phyloP scores from a whole-genome alignment of 1,140 invertebrate species.

The Drosophila subobscura region DNA sequence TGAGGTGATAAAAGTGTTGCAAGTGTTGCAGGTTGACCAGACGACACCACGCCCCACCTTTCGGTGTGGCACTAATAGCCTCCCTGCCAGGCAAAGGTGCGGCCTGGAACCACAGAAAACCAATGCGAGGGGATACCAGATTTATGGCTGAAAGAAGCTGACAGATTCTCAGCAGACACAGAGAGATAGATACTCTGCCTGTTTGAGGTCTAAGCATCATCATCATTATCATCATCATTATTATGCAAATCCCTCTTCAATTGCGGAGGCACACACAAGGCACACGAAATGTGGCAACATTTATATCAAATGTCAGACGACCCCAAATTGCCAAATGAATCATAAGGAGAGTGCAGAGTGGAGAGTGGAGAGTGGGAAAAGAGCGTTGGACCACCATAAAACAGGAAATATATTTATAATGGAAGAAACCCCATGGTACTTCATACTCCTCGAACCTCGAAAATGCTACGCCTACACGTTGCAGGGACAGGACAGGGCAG shows the following conservation, averaged over 20 bases:
- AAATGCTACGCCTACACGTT: slow-evolving; percentile 66
- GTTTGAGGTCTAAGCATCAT: slow-evolving; percentile 27
- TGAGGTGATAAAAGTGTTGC: slow-evolving; percentile 70
- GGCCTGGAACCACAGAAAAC: slow-evolving; percentile 9
- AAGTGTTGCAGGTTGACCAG: slow-evolving; percentile 36
- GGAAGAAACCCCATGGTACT: slow-evolving; percentile 41
- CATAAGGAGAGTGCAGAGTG: slow-evolving; percentile 46
- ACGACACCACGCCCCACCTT: background rate
- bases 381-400: slow-evolving; percentile 62
- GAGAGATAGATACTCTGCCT: too few species aligned
- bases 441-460: background rate
- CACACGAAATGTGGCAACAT: slow-evolving; percentile 59
- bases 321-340: slow-evolving; percentile 78
- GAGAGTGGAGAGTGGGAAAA: background rate
- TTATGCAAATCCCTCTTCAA: slow-evolving; percentile 62
- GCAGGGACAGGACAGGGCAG: slow-evolving; percentile 20
- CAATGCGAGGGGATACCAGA: slow-evolving; percentile 44
- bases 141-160: slow-evolving; percentile 69
- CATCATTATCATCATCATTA: slow-evolving; percentile 41
- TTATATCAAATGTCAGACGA: slow-evolving; percentile 77
- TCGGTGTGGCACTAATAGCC: slow-evolving; percentile 55
- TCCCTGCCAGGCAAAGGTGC: background rate
- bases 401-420: slow-evolving; percentile 74
- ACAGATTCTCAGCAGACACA: slow-evolving; percentile 21
- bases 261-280: slow-evolving; percentile 3